Evolutionary conservation across 92 coral and sea anemone genomes (phyloP), one percentile per base, ranked within the genome.

Genomic region (Plumapathes pennacea): DNA sequence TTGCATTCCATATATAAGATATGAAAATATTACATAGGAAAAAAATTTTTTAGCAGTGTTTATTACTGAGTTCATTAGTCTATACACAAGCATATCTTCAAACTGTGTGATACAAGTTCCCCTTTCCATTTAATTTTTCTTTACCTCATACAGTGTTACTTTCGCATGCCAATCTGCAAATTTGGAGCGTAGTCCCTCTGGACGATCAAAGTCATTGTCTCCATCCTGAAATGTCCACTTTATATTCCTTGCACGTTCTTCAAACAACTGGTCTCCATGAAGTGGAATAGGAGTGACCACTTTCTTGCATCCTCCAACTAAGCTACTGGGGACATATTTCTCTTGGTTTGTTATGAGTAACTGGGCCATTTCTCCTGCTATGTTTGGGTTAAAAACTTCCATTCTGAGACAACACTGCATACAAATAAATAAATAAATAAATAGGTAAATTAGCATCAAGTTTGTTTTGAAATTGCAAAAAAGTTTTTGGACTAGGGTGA

Each of bases 101-200:
- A n/a, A n/a, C n/a, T n/a, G n/a, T n/a, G n/a, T n/a, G n/a, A n/a
- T n/a, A n/a, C n/a, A n/a, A n/a, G n/a, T n/a, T n/a, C n/a, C n/a
- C n/a, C n/a, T n/a, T n/a, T n/a, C n/a, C n/a, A n/a, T n/a, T n/a
- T n/a, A n/a, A n/a, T n/a, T n/a, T n/a, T n/a, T n/a, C n/a, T n/a
- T 20, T 54, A 31, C 61, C 21, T 34, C 32, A 31, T 54, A 54
- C 32, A 31, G 32, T 28, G 61, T 54, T 13, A 51, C 58, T 51
- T 51, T 51, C 11, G 57, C 57, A 50, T 50, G 49, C 57, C 57
- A 50, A 18, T 50, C 58, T 8, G 51, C 50, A 51, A 21, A 31
- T 51, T 51, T 36, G 8, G 50, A 10, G 11, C 10, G 23, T 12
- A 51, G 58, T 11, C 58, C 50, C 11, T 51, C 30, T 17, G 29